Conservation (phyloP, 2,113 vertebrate species). For the Garra rufa region DNA sequence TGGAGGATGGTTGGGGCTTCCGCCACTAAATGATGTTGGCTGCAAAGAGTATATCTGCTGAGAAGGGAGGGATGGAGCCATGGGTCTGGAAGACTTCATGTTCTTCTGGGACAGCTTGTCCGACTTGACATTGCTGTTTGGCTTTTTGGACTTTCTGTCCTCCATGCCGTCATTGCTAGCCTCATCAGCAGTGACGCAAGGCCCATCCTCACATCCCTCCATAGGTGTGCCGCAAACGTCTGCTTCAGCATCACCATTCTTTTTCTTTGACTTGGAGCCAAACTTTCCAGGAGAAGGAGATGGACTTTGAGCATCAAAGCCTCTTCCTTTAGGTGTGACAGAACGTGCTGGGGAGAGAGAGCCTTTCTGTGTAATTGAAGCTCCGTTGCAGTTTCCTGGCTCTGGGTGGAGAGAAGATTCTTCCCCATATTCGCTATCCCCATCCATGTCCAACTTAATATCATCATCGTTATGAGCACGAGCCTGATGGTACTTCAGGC, state of each 20-base stretch:
- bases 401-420: constrained; percentile 88
- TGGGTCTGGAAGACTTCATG: constrained; percentile 88
- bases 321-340: constrained; percentile 91
- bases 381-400: constrained; percentile 89
- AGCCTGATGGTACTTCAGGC: constrained; percentile 98
- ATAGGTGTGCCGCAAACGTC: constrained; percentile 82
- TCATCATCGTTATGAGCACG: constrained; percentile 95
- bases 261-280: constrained; percentile 91
- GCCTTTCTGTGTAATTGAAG: constrained; percentile 86
- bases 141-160: constrained; percentile 91
- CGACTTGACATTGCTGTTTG: constrained; percentile 77
- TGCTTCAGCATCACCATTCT: constrained; percentile 85
- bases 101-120: constrained; percentile 93
- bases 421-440: constrained; percentile 93
- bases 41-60: constrained; percentile 92
- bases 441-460: constrained; percentile 91
- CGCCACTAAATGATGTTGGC: constrained; percentile 82
- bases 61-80: constrained; percentile 83
- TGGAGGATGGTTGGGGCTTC: constrained; percentile 83
- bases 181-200: constrained; percentile 85
- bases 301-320: constrained; percentile 92
- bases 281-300: constrained; percentile 93
- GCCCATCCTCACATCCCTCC: constrained; percentile 93
- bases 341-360: constrained; percentile 94
- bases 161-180: constrained; percentile 94